Evolutionary conservation across 2,888 invertebrate genomes (phyloP).

Genomic region (Monopis laevigella): DNA sequence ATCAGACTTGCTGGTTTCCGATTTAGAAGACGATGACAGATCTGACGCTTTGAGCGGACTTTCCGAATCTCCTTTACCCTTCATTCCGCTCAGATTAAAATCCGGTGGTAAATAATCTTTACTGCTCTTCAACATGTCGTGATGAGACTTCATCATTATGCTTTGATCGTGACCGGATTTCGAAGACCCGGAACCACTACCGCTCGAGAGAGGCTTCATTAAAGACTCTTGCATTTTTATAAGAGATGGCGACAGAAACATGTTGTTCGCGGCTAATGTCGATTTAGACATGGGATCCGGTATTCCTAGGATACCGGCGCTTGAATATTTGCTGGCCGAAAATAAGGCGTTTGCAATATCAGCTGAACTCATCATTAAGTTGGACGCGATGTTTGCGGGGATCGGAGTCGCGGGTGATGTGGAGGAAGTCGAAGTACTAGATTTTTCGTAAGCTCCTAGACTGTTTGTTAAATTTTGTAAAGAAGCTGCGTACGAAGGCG

Average conservation of each 20-base stretch:
- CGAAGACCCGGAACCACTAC: slow-evolving; percentile 63
- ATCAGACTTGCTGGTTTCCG: slow-evolving; percentile 49
- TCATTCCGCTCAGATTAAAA: slow-evolving; percentile 55
- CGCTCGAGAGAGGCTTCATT: slow-evolving; percentile 68
- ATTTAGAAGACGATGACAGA: slow-evolving; percentile 53
- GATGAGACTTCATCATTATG: slow-evolving; percentile 53
- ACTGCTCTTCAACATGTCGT: slow-evolving; percentile 41
- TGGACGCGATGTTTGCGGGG: slow-evolving; percentile 65
- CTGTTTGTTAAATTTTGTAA: slow-evolving; percentile 51
- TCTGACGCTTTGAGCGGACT: slow-evolving; percentile 44
- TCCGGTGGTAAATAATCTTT: slow-evolving; percentile 65
- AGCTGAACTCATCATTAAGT: slow-evolving; percentile 69
- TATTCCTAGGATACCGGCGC: slow-evolving; percentile 70
- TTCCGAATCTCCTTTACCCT: slow-evolving; percentile 52
- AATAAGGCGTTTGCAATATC: slow-evolving; percentile 75
- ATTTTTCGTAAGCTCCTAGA: slow-evolving; percentile 50
- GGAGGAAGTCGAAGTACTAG: slow-evolving; percentile 58
- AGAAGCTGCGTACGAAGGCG: slow-evolving; percentile 56
- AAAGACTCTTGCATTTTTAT: slow-evolving; percentile 76
- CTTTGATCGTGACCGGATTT: slow-evolving; percentile 54
- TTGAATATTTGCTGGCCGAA: slow-evolving; percentile 72
- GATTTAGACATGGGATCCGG: slow-evolving; percentile 82
- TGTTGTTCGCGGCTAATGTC: slow-evolving; percentile 79
- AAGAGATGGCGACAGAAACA: slow-evolving; percentile 79
- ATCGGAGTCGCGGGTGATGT: slow-evolving; percentile 52